phyloP scores from a whole-genome alignment of 2,797 vertebrate species.

The Coregonus ussuriensis region DNA sequence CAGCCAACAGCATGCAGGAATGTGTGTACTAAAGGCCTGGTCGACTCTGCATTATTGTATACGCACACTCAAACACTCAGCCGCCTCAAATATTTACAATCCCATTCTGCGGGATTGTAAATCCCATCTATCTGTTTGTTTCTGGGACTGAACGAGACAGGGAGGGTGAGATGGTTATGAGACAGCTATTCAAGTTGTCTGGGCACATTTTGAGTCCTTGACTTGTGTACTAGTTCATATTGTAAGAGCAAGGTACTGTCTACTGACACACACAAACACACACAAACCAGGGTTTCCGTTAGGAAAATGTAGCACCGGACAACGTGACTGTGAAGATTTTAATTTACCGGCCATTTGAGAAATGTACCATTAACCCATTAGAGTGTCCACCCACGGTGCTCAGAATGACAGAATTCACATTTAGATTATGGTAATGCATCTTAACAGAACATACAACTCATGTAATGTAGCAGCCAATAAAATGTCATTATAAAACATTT shows the following conservation, averaged over 20 bases:
- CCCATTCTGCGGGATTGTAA: neutral
- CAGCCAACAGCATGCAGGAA: constrained; percentile 18
- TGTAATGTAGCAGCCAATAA: no score
- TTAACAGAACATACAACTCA: no score
- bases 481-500: no score
- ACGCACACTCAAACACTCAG: constrained; percentile 19
- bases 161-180: constrained; percentile 2
- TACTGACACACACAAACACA: neutral
- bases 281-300: no score
- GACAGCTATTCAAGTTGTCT: neutral
- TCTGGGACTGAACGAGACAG: neutral
- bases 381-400: no score
- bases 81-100: neutral
- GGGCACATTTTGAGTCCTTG: neutral
- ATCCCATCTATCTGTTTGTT: neutral
- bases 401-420: no score
- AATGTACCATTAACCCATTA: no score
- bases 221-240: neutral
- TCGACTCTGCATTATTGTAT: constrained; percentile 19
- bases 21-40: constrained; percentile 12
- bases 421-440: no score
- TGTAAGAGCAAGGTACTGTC: neutral
- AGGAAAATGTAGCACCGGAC: no score
- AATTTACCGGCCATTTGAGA: no score
- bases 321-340: no score